Evolutionary conservation across 2,797 vertebrate genomes (phyloP).

Genomic region (Manis pentadactyla): DNA sequence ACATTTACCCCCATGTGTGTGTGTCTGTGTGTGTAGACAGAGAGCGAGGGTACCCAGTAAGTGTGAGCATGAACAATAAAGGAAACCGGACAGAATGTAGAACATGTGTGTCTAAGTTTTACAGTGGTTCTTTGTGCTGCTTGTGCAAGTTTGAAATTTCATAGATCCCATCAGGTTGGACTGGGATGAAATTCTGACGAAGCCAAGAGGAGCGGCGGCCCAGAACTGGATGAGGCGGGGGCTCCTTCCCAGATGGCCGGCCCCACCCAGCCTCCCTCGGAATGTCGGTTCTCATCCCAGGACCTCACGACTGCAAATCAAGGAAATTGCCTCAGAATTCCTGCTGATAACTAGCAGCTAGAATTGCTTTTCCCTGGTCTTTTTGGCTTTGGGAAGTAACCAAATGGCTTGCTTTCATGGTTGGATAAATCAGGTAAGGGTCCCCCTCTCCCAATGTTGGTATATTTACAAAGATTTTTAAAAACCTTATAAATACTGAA

Average conservation of each 20-base stretch:
- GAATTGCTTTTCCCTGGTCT: not conserved
- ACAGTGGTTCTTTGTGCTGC: not conserved
- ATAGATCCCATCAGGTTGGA: not conserved
- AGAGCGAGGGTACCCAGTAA: not conserved
- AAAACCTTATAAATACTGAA: not conserved
- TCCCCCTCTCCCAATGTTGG: not conserved
- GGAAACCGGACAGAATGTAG: not conserved
- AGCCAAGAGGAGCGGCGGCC: not conserved
- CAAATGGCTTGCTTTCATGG: not conserved
- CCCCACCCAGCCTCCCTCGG: not conserved
- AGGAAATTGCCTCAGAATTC: not conserved
- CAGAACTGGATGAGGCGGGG: fast-evolving
- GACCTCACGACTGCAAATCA: not conserved
- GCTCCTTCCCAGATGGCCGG: fast-evolving
- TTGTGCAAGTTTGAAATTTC: not conserved
- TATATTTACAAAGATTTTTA: not conserved
- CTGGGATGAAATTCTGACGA: not conserved
- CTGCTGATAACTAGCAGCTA: not conserved
- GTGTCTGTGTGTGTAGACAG: not conserved
- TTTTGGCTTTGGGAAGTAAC: not conserved
- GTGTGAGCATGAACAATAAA: not conserved
- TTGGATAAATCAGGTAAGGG: not conserved
- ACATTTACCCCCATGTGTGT: not conserved
- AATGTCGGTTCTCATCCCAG: not conserved
- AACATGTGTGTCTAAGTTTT: fast-evolving